These are phyloP conservation scores for Lasius platythorax DNA, from an alignment of 2,888 invertebrate genomes.

Conservation along the genomic window DNA sequence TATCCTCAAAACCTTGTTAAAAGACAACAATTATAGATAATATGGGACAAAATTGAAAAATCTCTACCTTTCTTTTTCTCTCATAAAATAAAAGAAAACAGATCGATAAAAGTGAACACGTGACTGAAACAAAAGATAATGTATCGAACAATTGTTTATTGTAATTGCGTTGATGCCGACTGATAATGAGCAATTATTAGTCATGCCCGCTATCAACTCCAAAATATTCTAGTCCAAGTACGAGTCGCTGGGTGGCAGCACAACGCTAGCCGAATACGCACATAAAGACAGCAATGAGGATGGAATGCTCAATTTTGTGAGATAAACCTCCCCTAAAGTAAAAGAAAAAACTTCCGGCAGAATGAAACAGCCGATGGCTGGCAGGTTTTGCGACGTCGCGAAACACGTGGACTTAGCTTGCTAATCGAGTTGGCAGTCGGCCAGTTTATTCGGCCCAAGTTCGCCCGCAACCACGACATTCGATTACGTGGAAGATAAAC, in stretches of 20 bases:
- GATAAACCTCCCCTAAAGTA: neutral
- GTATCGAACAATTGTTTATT: neutral
- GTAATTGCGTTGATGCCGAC: neutral
- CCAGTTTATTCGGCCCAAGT: constrained; percentile 57
- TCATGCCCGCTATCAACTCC: constrained; percentile 47
- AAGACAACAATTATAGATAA: neutral
- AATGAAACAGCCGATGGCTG: constrained; percentile 29
- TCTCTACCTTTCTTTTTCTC: neutral
- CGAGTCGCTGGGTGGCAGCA: constrained; percentile 46
- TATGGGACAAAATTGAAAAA: neutral
- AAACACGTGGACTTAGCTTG: constrained; percentile 63
- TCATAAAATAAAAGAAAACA: neutral
- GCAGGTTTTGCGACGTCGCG: neutral
- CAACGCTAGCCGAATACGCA: neutral
- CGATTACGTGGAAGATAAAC: constrained; percentile 45
- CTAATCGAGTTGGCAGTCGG: constrained; percentile 66
- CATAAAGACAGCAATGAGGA: neutral
- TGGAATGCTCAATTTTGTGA: neutral
- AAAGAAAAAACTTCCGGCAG: constrained; percentile 10
- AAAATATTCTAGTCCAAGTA: constrained; percentile 32
- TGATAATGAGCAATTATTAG: constrained; percentile 49
- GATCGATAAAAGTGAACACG: neutral
- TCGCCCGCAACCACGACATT: constrained; percentile 32
- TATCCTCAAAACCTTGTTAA: neutral
- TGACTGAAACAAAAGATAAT: neutral